Base-by-base conservation (phyloP, 2,888 invertebrate genomes). In the Tiliacea aurago region DNA sequence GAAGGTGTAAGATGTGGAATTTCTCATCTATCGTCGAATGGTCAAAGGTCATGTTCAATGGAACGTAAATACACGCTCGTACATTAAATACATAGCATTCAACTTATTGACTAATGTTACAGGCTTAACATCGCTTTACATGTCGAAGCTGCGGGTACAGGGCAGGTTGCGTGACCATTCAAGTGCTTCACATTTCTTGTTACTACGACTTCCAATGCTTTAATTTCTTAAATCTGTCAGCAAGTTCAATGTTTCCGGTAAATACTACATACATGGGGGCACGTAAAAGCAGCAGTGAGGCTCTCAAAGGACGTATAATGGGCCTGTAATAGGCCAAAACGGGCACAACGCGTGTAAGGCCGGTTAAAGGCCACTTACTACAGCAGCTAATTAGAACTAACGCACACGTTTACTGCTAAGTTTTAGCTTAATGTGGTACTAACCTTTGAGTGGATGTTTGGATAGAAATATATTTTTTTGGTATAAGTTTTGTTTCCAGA, bases 301-400 rank as follows among this genome's bases (percentile, higher is more conserved):
- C 78, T 80, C 85, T 87, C 86, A 85, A 88, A 87, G 83, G 88
- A 83, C 83, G 80, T 84, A 85, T 90, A 89, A 91, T 88, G 79
- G 87, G 73, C 65, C 86, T 81, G 88, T 91, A 89, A 91, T 89
- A 88, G 90, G 76, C 80, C 87, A 85, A 83, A 89, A 88, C 86
- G 84, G 87, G 81, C 74, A 76, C 81, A 87, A 88, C 84, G 89
- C 87, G 86, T 87, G 90, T 91, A 88, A 87, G 86, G 81, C 86
- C 82, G 79, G 73, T 83, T 87, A 80, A 89, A 88, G 79, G 82
- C 80, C 84, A 80, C 76, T 86, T 84, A 85, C 78, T 74, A 85
- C 78, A 79, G 70, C 69, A 73, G 84, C 86, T 91, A 89, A 91
- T 90, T 89, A 89, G 80, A 81, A 85, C 70, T 87, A 87, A 88